These are phyloP conservation scores for Lasiurus borealis DNA, from an alignment of 2,113 vertebrate genomes.

Conservation along the genomic window DNA sequence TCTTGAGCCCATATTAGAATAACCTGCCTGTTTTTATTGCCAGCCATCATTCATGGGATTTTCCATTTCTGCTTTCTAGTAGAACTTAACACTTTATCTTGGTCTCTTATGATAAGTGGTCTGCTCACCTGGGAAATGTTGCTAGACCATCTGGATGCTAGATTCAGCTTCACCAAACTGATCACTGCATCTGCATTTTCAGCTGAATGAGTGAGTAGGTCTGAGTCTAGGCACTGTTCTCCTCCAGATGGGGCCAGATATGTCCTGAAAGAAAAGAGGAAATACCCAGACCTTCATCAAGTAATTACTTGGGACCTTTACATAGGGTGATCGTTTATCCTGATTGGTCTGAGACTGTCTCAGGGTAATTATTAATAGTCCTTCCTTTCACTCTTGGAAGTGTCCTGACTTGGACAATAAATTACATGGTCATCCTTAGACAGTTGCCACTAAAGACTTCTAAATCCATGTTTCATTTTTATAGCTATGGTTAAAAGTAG, in stretches of 20 bases:
- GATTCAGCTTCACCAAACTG: not conserved
- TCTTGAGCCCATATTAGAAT: not conserved
- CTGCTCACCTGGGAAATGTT: not conserved
- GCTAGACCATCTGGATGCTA: not conserved
- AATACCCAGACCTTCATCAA: not conserved
- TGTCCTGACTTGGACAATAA: not conserved
- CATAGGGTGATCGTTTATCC: not conserved
- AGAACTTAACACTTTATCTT: not conserved
- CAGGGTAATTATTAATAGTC: not conserved
- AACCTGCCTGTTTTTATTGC: not conserved
- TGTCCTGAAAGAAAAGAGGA: not conserved
- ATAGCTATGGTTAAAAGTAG: not conserved
- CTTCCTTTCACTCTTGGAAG: not conserved
- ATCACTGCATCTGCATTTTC: not conserved
- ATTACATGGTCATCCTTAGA: not conserved
- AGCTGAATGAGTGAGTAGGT: not conserved
- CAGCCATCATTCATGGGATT: not conserved
- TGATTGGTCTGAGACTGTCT: not conserved
- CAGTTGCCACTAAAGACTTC: not conserved
- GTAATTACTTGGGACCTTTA: not conserved
- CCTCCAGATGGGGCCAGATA: not conserved
- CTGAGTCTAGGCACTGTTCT: not conserved
- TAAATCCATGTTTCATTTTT: constrained; percentile 38
- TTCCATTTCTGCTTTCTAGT: not conserved
- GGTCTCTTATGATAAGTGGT: not conserved